Percentiles rank a stretch among this genome's conserved stretches.
phyloP scores from a whole-genome alignment of 2,113 vertebrate genomes.

The Helogale parvula region DNA sequence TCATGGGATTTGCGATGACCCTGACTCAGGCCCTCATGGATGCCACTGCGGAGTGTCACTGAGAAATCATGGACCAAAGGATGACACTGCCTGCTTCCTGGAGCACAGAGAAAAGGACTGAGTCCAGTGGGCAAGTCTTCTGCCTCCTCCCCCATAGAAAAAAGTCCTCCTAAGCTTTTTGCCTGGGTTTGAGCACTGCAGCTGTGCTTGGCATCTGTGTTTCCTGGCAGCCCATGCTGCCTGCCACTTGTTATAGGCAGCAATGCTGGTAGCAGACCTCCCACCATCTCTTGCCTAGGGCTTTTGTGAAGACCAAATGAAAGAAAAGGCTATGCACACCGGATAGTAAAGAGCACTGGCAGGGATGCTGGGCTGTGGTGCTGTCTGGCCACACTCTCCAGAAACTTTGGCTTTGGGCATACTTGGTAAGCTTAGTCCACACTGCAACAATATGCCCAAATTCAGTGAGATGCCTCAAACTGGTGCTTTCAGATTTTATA shows the following conservation, averaged over 20 bases:
- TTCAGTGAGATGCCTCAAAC: background rate
- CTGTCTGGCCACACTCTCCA: background rate
- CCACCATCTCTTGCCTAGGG: background rate
- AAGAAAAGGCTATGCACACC: background rate
- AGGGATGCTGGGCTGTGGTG: background rate
- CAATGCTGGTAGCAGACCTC: background rate
- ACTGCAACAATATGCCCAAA: background rate
- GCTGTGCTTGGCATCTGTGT: conserved; percentile 41
- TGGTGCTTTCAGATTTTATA: background rate
- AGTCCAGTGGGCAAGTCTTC: background rate
- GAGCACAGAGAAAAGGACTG: background rate
- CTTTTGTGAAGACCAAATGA: conserved; percentile 24
- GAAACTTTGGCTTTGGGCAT: background rate
- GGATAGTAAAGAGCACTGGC: background rate
- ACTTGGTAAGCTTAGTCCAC: background rate
- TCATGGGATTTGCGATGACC: conserved; percentile 20
- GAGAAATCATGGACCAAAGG: background rate
- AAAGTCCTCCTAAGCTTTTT: background rate
- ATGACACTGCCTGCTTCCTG: conserved; percentile 12
- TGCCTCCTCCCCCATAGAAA: conserved; percentile 4
- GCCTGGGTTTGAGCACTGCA: conserved; percentile 25
- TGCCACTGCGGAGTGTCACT: background rate
- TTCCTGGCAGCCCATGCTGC: conserved; percentile 11
- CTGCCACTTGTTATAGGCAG: conserved; percentile 1
- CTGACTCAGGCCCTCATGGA: background rate